These are phyloP conservation scores for Podarcis raffonei DNA, from an alignment of 2,113 vertebrate genomes.

Conservation along the genomic window DNA sequence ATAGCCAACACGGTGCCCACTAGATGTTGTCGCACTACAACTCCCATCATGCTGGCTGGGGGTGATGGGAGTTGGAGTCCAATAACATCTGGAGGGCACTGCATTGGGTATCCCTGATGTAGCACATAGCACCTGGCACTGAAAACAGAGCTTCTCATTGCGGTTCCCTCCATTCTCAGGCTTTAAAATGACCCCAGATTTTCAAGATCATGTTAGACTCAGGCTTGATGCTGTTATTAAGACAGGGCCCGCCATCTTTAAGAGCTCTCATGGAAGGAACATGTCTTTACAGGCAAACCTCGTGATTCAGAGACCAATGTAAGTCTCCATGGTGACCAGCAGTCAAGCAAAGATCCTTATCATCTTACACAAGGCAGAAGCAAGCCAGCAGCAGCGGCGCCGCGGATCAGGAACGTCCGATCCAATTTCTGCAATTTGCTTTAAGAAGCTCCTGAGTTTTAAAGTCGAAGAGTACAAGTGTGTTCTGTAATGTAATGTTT, in stretches of 20 bases:
- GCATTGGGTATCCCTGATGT: not conserved
- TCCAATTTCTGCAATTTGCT: slow-evolving; percentile 76
- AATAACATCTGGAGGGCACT: too few species aligned
- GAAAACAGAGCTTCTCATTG: not conserved
- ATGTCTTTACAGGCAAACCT: slow-evolving; percentile 69
- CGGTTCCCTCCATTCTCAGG: not conserved
- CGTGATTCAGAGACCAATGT: slow-evolving; percentile 60
- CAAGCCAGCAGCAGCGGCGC: slow-evolving; percentile 56
- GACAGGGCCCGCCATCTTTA: not conserved
- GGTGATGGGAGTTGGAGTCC: too few species aligned
- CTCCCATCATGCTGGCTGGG: too few species aligned
- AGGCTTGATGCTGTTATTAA: not conserved
- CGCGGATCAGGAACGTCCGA: slow-evolving; percentile 57
- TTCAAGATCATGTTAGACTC: not conserved
- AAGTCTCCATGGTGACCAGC: slow-evolving; percentile 63
- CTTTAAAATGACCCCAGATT: not conserved
- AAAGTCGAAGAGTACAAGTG: slow-evolving; percentile 45
- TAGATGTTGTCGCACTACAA: too few species aligned
- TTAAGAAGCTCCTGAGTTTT: slow-evolving; percentile 56
- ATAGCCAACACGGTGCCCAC: too few species aligned
- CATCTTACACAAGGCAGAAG: slow-evolving; percentile 50
- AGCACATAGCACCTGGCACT: not conserved
- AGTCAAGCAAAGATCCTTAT: slow-evolving; percentile 49
- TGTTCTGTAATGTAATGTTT: slow-evolving; percentile 46
- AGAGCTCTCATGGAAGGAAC: slow-evolving; percentile 34